phyloP scores from a whole-genome alignment of 2,113 vertebrate species.

The Nyctereutes procyonoides region DNA sequence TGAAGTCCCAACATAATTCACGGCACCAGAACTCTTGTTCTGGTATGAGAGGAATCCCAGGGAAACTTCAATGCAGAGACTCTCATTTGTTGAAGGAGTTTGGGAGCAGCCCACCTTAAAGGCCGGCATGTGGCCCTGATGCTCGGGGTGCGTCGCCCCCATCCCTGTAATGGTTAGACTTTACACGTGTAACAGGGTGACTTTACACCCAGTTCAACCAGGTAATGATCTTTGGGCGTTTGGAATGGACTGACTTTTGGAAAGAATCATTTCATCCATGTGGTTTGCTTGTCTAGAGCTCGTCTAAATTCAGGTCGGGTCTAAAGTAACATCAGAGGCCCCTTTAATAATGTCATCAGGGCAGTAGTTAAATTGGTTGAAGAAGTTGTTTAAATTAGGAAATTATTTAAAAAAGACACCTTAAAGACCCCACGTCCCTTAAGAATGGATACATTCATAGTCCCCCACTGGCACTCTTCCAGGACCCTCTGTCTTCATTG shows the following conservation, averaged over 20 bases:
- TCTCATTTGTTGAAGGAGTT: constrained; percentile 36
- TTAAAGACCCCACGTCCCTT: neutral
- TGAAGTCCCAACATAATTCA: constrained; percentile 38
- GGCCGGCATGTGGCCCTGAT: neutral
- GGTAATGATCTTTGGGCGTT: neutral
- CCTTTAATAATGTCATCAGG: constrained; percentile 34
- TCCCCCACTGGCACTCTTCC: neutral
- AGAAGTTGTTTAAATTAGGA: neutral
- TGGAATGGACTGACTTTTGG: constrained; percentile 5
- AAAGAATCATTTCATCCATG: neutral
- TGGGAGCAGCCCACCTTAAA: constrained; percentile 18
- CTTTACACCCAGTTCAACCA: neutral
- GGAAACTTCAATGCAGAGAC: constrained; percentile 45
- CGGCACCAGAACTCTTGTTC: constrained; percentile 38
- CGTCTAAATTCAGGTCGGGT: constrained; percentile 22
- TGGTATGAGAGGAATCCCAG: constrained; percentile 53
- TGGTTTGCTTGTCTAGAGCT: constrained; percentile 28
- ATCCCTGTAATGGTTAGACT: neutral
- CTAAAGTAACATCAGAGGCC: constrained; percentile 40
- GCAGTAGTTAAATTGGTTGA: neutral
- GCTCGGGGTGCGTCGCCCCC: neutral
- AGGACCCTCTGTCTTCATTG: neutral
- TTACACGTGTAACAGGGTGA: neutral
- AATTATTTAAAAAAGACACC: constrained; percentile 20
- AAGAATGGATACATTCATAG: neutral